Evolutionary conservation across 2,113 vertebrate species (phyloP), one percentile per base, ranked within the genome.

Genomic region (Engraulis encrasicolus): DNA sequence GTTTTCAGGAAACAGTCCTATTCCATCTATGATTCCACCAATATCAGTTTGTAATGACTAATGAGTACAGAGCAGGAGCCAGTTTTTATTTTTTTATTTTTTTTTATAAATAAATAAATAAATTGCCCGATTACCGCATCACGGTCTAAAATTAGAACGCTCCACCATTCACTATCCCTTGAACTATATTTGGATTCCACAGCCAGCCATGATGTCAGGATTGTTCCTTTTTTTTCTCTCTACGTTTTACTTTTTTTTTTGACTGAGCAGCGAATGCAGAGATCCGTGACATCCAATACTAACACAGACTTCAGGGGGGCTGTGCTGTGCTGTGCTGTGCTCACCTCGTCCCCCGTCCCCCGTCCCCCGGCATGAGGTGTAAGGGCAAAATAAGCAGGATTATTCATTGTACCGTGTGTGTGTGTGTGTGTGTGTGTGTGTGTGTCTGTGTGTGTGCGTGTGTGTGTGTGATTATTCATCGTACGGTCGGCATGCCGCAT

Each of bases 131-230:
- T 82, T 88, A 92, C 91, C 93, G 94, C 93, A 93, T 92, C 93
- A 92, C 89, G 84, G 78, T 86, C 92, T 94, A 95, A 93, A 93
- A 93, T 93, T 95, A 94, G 93, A 86, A 85, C 84, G 90, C 89
- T n/a, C n/a, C n/a, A n/a, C n/a, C n/a, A 90, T 91, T 91, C 86
- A 19, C 86, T 87, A 89, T 87, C 87, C 66, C 82, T 82, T 91
- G 90, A 86, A 66, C 88, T 89, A 84, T 90, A 91, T 90, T 91
- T 94, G 93, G 94, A 92, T 83, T 1, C 37, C 2, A n/a, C 7
- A 86, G 89, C 87, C 89, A 92, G 89, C 90, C 90, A 94, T 95
- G 92, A 95, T 93, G 92, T 95, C 93, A 94, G 91, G 66, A n/a
- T n/a, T n/a, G n/a, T n/a, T n/a, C n/a, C n/a, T n/a, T n/a, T n/a